Evolutionary conservation across 2,888 invertebrate genomes (phyloP).

Genomic region (Tetranychus piercei): DNA sequence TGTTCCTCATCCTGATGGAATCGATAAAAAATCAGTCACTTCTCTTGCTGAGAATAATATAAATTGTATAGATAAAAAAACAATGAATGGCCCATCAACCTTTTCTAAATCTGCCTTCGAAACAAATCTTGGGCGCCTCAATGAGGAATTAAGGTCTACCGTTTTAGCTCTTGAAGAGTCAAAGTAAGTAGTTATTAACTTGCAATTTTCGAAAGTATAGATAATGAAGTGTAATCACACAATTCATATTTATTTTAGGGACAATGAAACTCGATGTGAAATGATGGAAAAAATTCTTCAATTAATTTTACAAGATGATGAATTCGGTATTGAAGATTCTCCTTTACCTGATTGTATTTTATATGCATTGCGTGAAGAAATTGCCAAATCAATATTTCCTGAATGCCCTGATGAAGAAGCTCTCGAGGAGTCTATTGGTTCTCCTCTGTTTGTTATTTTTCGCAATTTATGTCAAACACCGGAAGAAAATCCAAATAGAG

Average conservation of each 20-base stretch:
- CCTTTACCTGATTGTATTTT: slow-evolving; percentile 42
- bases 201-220: not conserved
- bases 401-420: slow-evolving; percentile 36
- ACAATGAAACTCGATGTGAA: slow-evolving; percentile 40
- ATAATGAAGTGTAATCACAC: not conserved
- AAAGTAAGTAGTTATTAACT: not conserved
- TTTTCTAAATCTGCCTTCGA: not conserved
- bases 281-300: slow-evolving; percentile 46
- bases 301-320: slow-evolving; percentile 40
- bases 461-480: slow-evolving; percentile 51
- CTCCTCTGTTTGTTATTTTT: slow-evolving; percentile 70
- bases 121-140: not conserved
- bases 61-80: not conserved
- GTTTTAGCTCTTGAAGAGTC: not conserved
- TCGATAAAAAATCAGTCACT: not conserved
- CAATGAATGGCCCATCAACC: not conserved
- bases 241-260: not conserved
- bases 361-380: slow-evolving; percentile 39
- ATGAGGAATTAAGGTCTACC: not conserved
- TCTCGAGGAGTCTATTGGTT: slow-evolving; percentile 55
- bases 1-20: not conserved
- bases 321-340: slow-evolving; percentile 49
- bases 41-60: not conserved
- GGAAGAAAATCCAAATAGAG: slow-evolving; percentile 53
- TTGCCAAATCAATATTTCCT: slow-evolving; percentile 37